Conservation (phyloP, 2,113 vertebrate species). For the Nothocercus nigrocapillus region DNA sequence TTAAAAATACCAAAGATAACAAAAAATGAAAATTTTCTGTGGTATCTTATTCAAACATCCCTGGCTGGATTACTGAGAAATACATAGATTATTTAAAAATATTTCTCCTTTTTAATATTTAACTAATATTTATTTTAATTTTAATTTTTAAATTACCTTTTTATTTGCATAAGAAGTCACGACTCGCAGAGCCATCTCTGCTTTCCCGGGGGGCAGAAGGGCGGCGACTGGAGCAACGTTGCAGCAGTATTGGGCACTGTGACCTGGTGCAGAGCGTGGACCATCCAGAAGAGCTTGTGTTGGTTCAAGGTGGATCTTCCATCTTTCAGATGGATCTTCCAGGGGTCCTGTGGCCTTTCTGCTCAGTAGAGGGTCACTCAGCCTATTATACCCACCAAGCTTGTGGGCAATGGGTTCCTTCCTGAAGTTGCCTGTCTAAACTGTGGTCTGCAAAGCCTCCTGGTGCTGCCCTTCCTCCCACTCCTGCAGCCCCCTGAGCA, state of each 20-base stretch:
- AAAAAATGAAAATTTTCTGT: conserved; percentile 4
- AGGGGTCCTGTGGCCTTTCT: too few relatives aligned
- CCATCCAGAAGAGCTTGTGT: too few relatives aligned
- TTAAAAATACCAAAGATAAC: background rate
- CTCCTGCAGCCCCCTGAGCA: too few relatives aligned
- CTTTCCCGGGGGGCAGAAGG: background rate
- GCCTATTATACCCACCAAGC: too few relatives aligned
- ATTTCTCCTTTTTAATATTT: conserved; percentile 71
- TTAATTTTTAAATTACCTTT: conserved; percentile 54
- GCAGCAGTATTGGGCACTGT: background rate
- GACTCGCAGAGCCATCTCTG: background rate
- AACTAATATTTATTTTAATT: conserved; percentile 70
- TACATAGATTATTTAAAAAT: background rate
- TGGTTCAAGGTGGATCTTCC: too few relatives aligned
- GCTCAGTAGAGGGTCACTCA: too few relatives aligned
- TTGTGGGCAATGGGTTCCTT: too few relatives aligned
- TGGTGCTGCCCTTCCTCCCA: too few relatives aligned
- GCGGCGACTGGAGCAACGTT: background rate
- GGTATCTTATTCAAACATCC: conserved; percentile 25
- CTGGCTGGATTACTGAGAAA: background rate
- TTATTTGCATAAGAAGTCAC: conserved; percentile 40
- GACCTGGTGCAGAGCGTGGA: too few relatives aligned
- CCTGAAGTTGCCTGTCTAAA: too few relatives aligned
- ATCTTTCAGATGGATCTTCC: too few relatives aligned
- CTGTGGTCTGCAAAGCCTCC: too few relatives aligned